These are phyloP conservation scores for Aphelenchoides fujianensis DNA, from an alignment of 1,140 invertebrate species.

Conservation along the genomic window DNA sequence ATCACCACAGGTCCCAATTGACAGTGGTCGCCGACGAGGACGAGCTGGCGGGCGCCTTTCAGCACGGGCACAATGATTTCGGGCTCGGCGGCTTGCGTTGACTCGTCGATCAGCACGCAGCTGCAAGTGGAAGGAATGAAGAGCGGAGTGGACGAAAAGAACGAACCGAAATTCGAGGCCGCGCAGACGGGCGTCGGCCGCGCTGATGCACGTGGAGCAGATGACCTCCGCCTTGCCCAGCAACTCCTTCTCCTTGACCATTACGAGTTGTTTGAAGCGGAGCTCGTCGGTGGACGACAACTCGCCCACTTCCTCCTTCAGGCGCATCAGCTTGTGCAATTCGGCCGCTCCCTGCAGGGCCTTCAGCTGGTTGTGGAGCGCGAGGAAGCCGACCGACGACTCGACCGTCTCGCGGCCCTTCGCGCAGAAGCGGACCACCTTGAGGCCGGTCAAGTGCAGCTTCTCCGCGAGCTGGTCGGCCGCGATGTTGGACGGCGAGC, in stretches of 20 bases:
- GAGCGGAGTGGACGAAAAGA: neutral
- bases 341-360: slow-evolving; percentile 80
- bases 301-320: slow-evolving; percentile 65
- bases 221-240: slow-evolving; percentile 97
- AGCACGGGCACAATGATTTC: slow-evolving; percentile 98
- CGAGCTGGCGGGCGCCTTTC: slow-evolving; percentile 88
- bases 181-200: slow-evolving; percentile 85
- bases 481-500: slow-evolving; percentile 96
- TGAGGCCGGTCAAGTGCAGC: slow-evolving; percentile 92
- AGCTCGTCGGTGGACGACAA: slow-evolving; percentile 75
- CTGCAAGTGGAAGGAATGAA: slow-evolving; percentile 15
- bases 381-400: slow-evolving; percentile 91
- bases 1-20: slow-evolving; percentile 27
- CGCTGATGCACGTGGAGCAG: slow-evolving; percentile 96
- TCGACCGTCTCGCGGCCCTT: slow-evolving; percentile 97
- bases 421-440: slow-evolving; percentile 90
- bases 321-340: slow-evolving; percentile 86
- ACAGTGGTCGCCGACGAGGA: slow-evolving; percentile 96
- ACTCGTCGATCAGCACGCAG: slow-evolving; percentile 96
- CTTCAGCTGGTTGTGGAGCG: slow-evolving; percentile 93
- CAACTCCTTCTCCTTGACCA: slow-evolving; percentile 83
- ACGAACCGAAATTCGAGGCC: slow-evolving; percentile 73
- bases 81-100: slow-evolving; percentile 89
- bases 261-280: slow-evolving; percentile 83
- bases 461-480: slow-evolving; percentile 99